These are phyloP conservation scores for Ormyrus rosae DNA, from an alignment of 2,888 invertebrate genomes.

Conservation along the genomic window DNA sequence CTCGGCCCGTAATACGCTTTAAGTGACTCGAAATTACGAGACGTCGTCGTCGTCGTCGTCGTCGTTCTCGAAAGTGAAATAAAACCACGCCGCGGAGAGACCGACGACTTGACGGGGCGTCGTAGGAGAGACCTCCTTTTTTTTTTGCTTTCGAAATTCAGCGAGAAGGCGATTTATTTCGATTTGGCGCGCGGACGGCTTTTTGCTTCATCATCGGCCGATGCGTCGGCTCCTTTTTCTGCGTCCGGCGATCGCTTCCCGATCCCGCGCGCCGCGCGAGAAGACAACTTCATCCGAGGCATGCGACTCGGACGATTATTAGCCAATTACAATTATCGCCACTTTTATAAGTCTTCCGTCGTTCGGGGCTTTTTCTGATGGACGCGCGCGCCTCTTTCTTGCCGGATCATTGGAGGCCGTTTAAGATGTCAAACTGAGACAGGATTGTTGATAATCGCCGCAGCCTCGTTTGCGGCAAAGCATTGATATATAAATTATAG, in stretches of 20 bases:
- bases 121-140: too few species aligned
- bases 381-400: too few species aligned
- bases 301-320: not conserved
- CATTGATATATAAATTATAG: too few species aligned
- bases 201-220: slow-evolving; percentile 18
- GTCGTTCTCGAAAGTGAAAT: slow-evolving; percentile 33
- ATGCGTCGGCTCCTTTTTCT: slow-evolving; percentile 10
- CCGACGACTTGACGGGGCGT: too few species aligned
- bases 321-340: slow-evolving; percentile 15
- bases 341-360: not conserved
- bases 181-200: slow-evolving; percentile 9
- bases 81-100: slow-evolving; percentile 16
- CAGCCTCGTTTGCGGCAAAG: too few species aligned
- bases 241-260: too few species aligned
- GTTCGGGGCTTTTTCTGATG: too few species aligned
- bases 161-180: slow-evolving; percentile 8
- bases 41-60: not conserved
- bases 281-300: slow-evolving; percentile 17
- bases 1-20: slow-evolving; percentile 30
- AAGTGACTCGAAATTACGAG: slow-evolving; percentile 49
- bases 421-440: too few species aligned
- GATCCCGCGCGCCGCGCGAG: too few species aligned
- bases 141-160: slow-evolving; percentile 41
- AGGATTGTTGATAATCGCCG: too few species aligned
- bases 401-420: too few species aligned